A percentile compares a stretch with the other conserved stretches of the same genome.
Evolutionary conservation across 2,888 invertebrate species (phyloP).

Genomic region (Elaeidobius kamerunicus): DNA sequence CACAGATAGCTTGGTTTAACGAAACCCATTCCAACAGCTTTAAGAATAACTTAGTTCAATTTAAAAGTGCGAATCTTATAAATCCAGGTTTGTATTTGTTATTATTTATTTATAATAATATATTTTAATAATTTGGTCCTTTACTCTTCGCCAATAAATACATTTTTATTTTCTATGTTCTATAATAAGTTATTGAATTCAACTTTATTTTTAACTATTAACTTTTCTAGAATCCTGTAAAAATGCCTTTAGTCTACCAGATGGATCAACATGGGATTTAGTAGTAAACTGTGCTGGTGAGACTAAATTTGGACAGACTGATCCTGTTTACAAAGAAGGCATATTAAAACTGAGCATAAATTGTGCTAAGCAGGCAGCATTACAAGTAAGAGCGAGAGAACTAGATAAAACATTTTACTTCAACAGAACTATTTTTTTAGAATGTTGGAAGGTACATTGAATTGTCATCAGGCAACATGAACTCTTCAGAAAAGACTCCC

Average conservation of each 20-base stretch:
- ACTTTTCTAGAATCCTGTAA: conserved; percentile 73
- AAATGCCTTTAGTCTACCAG: conserved; percentile 65
- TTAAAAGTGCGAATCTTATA: conserved; percentile 88
- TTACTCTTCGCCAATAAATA: too few species aligned
- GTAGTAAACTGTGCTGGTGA: conserved; percentile 91
- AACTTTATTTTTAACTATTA: too few species aligned
- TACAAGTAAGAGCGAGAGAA: conserved; percentile 43
- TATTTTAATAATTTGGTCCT: too few species aligned
- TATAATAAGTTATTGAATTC: too few species aligned
- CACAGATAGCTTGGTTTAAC: conserved; percentile 89
- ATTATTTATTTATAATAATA: too few species aligned
- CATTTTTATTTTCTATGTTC: too few species aligned
- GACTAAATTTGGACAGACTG: conserved; percentile 83
- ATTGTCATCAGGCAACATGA: conserved; percentile 80
- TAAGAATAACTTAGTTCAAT: conserved; percentile 74
- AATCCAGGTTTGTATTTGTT: too few species aligned
- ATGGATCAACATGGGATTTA: conserved; percentile 64
- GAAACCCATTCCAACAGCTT: conserved; percentile 68
- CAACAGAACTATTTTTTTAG: too few species aligned
- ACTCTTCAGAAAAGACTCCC: conserved; percentile 73
- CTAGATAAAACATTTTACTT: too few species aligned
- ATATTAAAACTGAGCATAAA: conserved; percentile 79
- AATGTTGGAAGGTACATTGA: conserved; percentile 74
- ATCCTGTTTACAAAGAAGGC: conserved; percentile 88
- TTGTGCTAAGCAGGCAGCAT: conserved; percentile 75